A percentile compares a stretch with the other conserved stretches of the same genome.
Conservation (phyloP, 2,888 invertebrate species). For the Eristalis intricaria region DNA sequence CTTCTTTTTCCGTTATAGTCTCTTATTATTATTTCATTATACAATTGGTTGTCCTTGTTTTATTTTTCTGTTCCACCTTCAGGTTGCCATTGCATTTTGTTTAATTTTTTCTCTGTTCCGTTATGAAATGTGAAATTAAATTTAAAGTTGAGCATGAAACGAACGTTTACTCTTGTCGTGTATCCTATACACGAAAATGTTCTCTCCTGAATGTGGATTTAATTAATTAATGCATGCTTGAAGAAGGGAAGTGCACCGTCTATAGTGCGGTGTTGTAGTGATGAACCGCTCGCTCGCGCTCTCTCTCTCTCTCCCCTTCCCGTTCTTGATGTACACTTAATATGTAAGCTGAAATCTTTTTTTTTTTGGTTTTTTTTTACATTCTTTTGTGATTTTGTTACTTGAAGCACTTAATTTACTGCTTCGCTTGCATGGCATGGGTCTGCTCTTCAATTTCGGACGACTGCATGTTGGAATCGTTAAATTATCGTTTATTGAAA, state of each 20-base stretch:
- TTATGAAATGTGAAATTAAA: conserved; percentile 51
- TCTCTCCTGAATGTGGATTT: conserved; percentile 52
- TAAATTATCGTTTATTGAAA: conserved; percentile 11
- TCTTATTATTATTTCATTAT: conserved; percentile 55
- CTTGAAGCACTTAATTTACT: conserved; percentile 2
- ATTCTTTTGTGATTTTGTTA: neutral
- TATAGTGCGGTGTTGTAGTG: neutral
- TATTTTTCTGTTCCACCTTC: neutral
- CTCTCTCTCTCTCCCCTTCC: conserved; percentile 40
- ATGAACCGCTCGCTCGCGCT: conserved; percentile 43
- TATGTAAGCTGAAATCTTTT: neutral
- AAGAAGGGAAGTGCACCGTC: neutral
- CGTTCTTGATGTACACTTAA: neutral
- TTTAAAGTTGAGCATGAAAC: conserved; percentile 57
- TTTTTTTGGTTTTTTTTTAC: neutral
- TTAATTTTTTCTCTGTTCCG: neutral
- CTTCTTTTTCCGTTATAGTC: conserved; percentile 15
- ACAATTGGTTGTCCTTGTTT: conserved; percentile 27
- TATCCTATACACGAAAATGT: neutral
- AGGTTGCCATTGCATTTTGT: too few species aligned
- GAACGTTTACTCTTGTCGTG: neutral
- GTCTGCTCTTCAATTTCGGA: neutral
- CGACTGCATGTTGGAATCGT: conserved; percentile 8
- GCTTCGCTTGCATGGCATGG: neutral
- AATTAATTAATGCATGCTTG: conserved; percentile 24